Percentiles rank a stretch among this genome's conserved stretches.
These are phyloP conservation scores for Drosophila falleni DNA, from an alignment of 2,888 invertebrate genomes.

Conservation along the genomic window DNA sequence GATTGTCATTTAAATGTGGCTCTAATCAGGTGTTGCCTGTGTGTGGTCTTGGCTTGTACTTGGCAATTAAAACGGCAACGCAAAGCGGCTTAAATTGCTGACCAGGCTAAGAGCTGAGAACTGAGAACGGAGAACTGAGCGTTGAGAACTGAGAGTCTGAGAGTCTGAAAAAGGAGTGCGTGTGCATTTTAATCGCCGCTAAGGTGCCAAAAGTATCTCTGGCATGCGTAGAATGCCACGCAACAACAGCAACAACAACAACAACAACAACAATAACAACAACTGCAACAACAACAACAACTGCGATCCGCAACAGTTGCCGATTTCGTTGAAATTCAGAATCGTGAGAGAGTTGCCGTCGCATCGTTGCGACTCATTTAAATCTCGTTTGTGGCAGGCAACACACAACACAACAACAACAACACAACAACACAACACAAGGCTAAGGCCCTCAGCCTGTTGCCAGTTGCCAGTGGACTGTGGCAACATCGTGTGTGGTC, in stretches of 20 bases:
- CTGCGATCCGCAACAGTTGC: slow-evolving; percentile 58
- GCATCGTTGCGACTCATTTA: slow-evolving; percentile 80
- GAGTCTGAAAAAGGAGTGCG: slow-evolving; percentile 21
- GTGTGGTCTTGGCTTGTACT: slow-evolving; percentile 75
- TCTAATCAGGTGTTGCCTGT: slow-evolving; percentile 69
- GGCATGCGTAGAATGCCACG: slow-evolving; percentile 77
- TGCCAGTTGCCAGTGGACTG: slow-evolving; percentile 26
- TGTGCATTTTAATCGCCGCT: slow-evolving; percentile 79
- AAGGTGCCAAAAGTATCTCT: slow-evolving; percentile 81
- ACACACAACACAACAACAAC: not conserved
- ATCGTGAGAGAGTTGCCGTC: slow-evolving; percentile 77
- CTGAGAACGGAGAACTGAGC: not conserved
- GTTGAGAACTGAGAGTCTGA: not conserved
- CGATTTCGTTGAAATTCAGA: slow-evolving; percentile 79
- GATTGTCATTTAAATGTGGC: slow-evolving; percentile 75
- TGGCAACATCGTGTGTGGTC: slow-evolving; percentile 73
- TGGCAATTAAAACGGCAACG: slow-evolving; percentile 71
- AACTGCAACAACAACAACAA: slow-evolving; percentile 27
- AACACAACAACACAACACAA: slow-evolving; percentile 8
- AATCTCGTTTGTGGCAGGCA: slow-evolving; percentile 78
- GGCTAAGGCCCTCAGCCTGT: slow-evolving; percentile 29
- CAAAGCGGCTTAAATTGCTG: slow-evolving; percentile 69
- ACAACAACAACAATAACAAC: slow-evolving; percentile 8
- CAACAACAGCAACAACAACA: slow-evolving; percentile 34
- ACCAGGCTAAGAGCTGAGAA: not conserved